These are phyloP conservation scores for Pelecanus crispus DNA, from an alignment of 2,113 vertebrate species.

Conservation along the genomic window DNA sequence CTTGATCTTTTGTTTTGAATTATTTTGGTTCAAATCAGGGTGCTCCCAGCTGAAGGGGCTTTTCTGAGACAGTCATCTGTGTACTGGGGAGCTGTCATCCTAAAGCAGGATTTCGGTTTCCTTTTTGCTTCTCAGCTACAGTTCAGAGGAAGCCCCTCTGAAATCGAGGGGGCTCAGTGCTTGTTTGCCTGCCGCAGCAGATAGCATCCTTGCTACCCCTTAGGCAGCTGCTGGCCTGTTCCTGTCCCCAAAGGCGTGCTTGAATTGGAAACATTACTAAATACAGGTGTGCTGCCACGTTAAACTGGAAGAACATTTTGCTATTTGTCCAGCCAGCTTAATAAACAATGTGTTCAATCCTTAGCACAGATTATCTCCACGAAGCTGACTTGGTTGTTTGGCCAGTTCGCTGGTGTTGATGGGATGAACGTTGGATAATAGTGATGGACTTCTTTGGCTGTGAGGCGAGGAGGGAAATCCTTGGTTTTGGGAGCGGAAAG, in stretches of 20 bases:
- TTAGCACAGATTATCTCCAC: not conserved
- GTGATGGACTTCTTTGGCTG: not conserved
- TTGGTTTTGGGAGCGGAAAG: not conserved
- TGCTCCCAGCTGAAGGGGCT: accelerated
- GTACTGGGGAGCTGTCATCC: not conserved
- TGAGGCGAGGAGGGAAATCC: not conserved
- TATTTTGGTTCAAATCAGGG: not conserved
- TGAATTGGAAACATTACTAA: not conserved
- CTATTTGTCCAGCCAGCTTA: accelerated
- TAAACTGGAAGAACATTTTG: not conserved
- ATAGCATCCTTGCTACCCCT: not conserved
- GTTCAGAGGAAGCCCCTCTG: not conserved
- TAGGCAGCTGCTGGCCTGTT: not conserved
- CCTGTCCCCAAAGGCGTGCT: not conserved
- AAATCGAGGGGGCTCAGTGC: not conserved
- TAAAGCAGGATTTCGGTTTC: not conserved
- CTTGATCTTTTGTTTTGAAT: not conserved
- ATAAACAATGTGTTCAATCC: not conserved
- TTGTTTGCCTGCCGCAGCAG: not conserved
- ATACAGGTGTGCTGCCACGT: not conserved
- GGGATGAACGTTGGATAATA: not conserved
- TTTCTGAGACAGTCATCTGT: not conserved
- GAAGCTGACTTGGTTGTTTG: not conserved
- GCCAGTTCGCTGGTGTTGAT: not conserved
- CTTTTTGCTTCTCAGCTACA: not conserved